A percentile compares a stretch with the other conserved stretches of the same genome.
These are phyloP conservation scores for Alexandromys fortis DNA, from an alignment of 2,113 vertebrate species.

Conservation along the genomic window DNA sequence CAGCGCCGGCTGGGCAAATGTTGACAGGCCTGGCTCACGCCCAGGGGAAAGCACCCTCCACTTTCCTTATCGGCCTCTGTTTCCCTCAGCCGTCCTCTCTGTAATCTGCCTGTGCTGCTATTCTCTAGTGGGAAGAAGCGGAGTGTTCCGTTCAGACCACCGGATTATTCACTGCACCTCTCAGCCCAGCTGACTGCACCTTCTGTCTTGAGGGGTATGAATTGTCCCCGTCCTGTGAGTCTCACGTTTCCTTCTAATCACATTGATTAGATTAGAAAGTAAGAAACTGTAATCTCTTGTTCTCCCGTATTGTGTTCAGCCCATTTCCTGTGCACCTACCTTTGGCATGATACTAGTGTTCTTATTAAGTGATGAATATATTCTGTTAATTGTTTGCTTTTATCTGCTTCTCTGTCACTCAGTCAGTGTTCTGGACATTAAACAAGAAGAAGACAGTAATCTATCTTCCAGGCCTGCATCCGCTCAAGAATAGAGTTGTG, in stretches of 20 bases:
- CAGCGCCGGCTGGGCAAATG: background rate
- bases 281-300: constrained; percentile 25
- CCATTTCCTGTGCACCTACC: background rate
- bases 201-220: constrained; percentile 31
- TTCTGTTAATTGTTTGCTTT: constrained; percentile 17
- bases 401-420: constrained; percentile 15
- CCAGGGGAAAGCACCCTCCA: constrained; percentile 43
- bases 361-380: background rate
- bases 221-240: constrained; percentile 33
- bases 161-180: constrained; percentile 32
- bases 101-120: background rate
- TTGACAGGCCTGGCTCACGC: constrained; percentile 27
- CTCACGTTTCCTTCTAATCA: constrained; percentile 26
- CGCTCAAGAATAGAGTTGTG: background rate
- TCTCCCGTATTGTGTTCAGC: background rate
- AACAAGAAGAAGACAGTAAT: constrained; percentile 22
- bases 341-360: background rate
- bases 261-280: constrained; percentile 12
- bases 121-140: background rate
- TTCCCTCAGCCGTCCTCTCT: background rate
- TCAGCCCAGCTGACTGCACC: constrained; percentile 25
- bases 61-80: constrained; percentile 55
- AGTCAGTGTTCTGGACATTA: background rate
- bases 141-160: background rate
- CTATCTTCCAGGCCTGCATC: background rate